A percentile compares a stretch with the other conserved stretches of the same genome.
Evolutionary conservation across 2,113 vertebrate genomes (phyloP).

Genomic region (Nycticryphes semicollaris): DNA sequence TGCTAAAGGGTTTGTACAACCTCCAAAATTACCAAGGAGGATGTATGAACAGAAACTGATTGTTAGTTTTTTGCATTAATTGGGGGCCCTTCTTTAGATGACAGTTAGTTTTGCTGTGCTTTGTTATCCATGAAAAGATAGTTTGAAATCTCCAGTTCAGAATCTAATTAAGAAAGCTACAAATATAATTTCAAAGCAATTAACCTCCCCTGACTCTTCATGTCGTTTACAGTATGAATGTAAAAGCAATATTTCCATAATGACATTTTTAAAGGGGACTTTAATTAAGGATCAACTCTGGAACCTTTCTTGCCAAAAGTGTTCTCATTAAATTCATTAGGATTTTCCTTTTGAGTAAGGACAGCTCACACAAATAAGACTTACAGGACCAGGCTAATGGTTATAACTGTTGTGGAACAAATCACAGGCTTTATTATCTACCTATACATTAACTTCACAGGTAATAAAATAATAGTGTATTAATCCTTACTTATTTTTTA

Average conservation of each 20-base stretch:
- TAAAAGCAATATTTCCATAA: conserved; percentile 15
- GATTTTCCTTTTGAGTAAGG: neutral
- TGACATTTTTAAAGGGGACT: neutral
- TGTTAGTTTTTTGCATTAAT: conserved; percentile 42
- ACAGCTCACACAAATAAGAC: neutral
- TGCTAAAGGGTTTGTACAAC: neutral
- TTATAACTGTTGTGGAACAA: neutral
- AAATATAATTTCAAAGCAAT: conserved; percentile 49
- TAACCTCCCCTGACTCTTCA: conserved; percentile 33
- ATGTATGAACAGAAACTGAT: neutral
- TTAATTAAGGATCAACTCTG: neutral
- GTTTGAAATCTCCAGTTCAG: conserved; percentile 42
- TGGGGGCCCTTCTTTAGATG: conserved; percentile 26
- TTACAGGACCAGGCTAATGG: neutral
- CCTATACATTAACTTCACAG: neutral
- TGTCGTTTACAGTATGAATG: neutral
- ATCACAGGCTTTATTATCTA: neutral
- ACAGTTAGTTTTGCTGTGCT: conserved; percentile 28
- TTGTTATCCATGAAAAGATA: neutral
- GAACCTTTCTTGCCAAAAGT: neutral
- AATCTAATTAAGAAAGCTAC: conserved; percentile 50
- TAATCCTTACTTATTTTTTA: neutral
- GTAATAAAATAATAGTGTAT: neutral
- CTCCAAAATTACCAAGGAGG: conserved; percentile 9
- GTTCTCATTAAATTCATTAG: neutral